A percentile compares a stretch with the other conserved stretches of the same genome.
Evolutionary conservation across 2,797 vertebrate genomes (phyloP).

Genomic region (Graptemys geographica): DNA sequence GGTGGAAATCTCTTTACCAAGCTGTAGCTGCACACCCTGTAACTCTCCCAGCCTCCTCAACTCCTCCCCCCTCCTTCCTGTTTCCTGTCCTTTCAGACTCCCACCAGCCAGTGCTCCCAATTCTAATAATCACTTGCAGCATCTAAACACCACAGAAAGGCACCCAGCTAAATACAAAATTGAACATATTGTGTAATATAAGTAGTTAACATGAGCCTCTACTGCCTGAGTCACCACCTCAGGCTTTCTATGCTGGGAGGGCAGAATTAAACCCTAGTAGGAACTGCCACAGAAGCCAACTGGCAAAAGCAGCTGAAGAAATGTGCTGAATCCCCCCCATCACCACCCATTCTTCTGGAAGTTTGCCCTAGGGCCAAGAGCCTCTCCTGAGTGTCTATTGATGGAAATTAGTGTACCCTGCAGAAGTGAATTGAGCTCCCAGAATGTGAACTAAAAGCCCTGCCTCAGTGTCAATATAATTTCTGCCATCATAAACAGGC

Average conservation of each 20-base stretch:
- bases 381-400: neutral
- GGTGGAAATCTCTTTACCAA: too few species aligned
- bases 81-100: too few species aligned
- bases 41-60: too few species aligned
- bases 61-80: too few species aligned
- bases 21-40: too few species aligned
- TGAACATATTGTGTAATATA: neutral
- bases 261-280: neutral
- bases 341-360: neutral
- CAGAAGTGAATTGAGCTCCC: neutral
- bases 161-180: neutral
- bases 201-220: neutral
- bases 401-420: neutral
- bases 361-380: neutral
- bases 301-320: neutral
- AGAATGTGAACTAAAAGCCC: neutral
- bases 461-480: neutral
- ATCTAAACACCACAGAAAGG: too few species aligned
- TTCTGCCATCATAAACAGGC: conserved; percentile 12
- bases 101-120: too few species aligned
- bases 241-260: neutral
- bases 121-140: too few species aligned
- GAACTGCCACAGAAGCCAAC: neutral
- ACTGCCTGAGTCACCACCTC: neutral
- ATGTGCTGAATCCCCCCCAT: neutral